Evolutionary conservation across 1,140 invertebrate species (phyloP).

Genomic region (Coptotermes formosanus): DNA sequence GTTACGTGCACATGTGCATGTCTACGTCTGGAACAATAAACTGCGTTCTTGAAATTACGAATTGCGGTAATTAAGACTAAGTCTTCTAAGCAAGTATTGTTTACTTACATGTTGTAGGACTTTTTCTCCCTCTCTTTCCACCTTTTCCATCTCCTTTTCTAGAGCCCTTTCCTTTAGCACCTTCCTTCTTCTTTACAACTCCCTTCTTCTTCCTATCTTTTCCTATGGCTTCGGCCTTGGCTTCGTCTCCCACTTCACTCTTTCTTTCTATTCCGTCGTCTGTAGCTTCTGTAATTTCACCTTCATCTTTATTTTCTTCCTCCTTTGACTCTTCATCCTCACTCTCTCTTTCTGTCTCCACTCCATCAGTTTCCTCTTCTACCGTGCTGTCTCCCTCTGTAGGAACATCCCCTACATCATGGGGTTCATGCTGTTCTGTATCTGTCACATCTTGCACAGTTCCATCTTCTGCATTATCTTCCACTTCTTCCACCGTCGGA

Average conservation of each 20-base stretch:
- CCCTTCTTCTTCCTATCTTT: neutral
- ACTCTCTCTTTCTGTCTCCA: neutral
- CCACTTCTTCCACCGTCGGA: conserved; percentile 26
- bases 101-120: conserved; percentile 36
- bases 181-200: neutral
- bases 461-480: neutral
- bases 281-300: neutral
- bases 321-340: neutral
- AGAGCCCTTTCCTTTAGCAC: neutral
- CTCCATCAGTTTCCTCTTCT: neutral
- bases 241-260: neutral
- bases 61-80: no score
- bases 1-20: no score
- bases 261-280: conserved; percentile 18
- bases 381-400: neutral
- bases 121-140: conserved; percentile 37
- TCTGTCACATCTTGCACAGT: neutral
- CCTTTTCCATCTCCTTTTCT: conserved; percentile 40
- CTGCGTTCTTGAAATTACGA: no score
- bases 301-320: neutral
- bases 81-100: no score
- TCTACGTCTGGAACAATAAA: no score
- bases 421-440: neutral
- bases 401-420: neutral
- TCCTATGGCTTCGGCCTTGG: neutral